A percentile compares a stretch with the other conserved stretches of the same genome.
These are phyloP conservation scores for Protophormia terraenovae DNA, from an alignment of 2,888 invertebrate species.

Conservation along the genomic window DNA sequence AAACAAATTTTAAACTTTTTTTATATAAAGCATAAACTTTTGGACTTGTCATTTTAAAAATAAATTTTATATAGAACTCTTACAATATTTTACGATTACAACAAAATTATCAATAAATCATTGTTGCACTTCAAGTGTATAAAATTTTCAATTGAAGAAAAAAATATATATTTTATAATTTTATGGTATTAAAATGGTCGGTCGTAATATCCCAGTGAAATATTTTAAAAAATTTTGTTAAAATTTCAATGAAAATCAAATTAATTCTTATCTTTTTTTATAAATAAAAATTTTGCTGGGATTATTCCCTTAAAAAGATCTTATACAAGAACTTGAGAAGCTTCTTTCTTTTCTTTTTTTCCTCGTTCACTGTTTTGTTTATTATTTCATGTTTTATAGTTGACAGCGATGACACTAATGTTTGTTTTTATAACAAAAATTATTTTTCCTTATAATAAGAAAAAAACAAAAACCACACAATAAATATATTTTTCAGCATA, in stretches of 20 bases:
- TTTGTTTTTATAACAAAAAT: slow-evolving; percentile 46
- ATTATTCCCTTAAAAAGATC: background rate
- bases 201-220: background rate
- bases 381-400: slow-evolving; percentile 14
- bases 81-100: background rate
- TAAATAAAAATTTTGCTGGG: background rate
- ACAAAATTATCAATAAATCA: background rate
- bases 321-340: background rate
- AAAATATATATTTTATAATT: background rate
- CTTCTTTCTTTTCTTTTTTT: background rate
- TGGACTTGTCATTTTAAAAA: background rate
- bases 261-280: too few species aligned
- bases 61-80: background rate
- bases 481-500: slow-evolving; percentile 1
- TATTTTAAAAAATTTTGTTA: background rate
- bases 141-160: background rate
- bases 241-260: too few species aligned
- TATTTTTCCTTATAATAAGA: slow-evolving; percentile 2
- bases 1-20: background rate
- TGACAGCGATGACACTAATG: slow-evolving; percentile 60
- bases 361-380: background rate
- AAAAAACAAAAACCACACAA: slow-evolving; percentile 35
- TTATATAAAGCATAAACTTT: background rate
- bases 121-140: background rate
- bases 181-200: background rate